A percentile compares a stretch with the other conserved stretches of the same genome.
Conservation (phyloP, 2,113 vertebrate genomes). For the Anser cygnoides region DNA sequence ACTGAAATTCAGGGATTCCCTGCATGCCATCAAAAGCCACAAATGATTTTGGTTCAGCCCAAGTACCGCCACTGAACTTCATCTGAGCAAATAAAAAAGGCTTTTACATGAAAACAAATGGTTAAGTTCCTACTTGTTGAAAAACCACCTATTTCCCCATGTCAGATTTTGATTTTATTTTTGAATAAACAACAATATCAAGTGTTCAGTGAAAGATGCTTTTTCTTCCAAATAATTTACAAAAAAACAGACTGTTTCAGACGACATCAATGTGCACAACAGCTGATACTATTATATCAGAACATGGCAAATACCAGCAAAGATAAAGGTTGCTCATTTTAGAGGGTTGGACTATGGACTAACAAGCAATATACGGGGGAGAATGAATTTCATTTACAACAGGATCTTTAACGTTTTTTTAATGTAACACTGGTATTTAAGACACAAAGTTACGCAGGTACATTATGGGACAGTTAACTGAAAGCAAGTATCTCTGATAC, state of each 20-base stretch:
- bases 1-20: constrained; percentile 9
- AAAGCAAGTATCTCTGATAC: background rate
- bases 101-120: background rate
- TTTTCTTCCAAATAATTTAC: background rate
- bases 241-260: background rate
- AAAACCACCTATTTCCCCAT: background rate
- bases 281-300: background rate
- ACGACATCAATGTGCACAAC: background rate
- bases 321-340: background rate
- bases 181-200: background rate
- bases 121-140: background rate
- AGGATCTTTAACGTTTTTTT: background rate
- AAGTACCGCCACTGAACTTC: background rate
- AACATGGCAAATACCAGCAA: background rate
- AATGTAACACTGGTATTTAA: background rate
- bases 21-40: background rate
- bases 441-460: background rate
- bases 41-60: background rate
- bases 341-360: background rate
- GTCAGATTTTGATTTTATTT: background rate
- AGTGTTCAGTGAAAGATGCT: background rate
- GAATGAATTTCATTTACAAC: background rate
- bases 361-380: background rate
- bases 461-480: background rate
- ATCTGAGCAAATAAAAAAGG: background rate